Base-by-base conservation (phyloP, 2,888 invertebrate species). In the Pomacea canaliculata region DNA sequence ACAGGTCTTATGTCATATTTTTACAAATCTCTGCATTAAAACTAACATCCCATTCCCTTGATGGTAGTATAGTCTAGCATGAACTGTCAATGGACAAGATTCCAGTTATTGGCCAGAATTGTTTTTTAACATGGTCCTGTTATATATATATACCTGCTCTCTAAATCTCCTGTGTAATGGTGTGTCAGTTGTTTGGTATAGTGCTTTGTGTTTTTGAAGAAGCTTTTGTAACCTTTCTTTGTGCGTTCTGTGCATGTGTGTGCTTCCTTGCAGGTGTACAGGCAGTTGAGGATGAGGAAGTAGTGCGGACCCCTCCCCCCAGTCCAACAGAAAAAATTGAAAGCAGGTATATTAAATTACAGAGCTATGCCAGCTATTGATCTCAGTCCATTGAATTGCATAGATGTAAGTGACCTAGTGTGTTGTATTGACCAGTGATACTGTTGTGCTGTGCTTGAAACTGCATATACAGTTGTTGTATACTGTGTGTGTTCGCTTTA, bases 241-340 rank as follows among this genome's bases (percentile, higher is more conserved):
- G 74, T 78, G 74, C 63, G 68, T 71, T 71, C n/a, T 65, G n/a
- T 49, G 51, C 73, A 65, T 73, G 73, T 27, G 48, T 63, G 65
- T 56, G 46, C 37, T 68, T 78, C 59, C 80, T 78, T 78, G 60
- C 76, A 76, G 78, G 66, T 19, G 37, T 23, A 19, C 62, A 23
- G 51, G 51, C 66, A 68, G 67, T 48, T 16, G 84, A 80, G 13
- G 85, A 85, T 73, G 85, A 85, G 59, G 87, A 86, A 77, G 85
- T 83, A 70, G 78, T 81, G 46, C 79, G 76, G 59, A 87, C 88
- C 71, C 87, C 88, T 76, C 88, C 88, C 76, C 87, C 88, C 27
- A 87, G 86, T 76, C 87, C 88, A 18, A 84, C 83, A 68, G 87
- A 87, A 70, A 78, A 76, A 46, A 27, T 70, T 46, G 66, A 70